These are phyloP conservation scores for Lysandra bellargus DNA, from an alignment of 2,888 invertebrate genomes.

Conservation along the genomic window DNA sequence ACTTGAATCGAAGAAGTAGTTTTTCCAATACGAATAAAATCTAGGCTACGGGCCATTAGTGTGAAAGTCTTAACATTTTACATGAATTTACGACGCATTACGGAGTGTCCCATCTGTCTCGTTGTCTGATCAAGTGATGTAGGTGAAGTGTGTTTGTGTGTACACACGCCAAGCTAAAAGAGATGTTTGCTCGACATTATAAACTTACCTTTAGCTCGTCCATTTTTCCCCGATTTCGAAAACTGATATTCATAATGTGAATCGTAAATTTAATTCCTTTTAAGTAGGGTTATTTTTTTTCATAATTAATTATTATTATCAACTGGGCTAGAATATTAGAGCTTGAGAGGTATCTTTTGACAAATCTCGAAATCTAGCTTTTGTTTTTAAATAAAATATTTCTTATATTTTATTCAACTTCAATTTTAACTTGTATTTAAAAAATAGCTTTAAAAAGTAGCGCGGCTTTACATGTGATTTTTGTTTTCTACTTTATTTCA, in stretches of 20 bases:
- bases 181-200: conserved; percentile 26
- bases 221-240: background rate
- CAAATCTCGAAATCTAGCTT: too few relatives aligned
- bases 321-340: too few relatives aligned
- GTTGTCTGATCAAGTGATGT: conserved; percentile 34
- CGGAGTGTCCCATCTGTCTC: background rate
- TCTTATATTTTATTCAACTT: too few relatives aligned
- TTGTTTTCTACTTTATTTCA: background rate
- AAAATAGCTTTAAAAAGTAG: background rate
- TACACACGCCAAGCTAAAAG: conserved; percentile 32
- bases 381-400: too few relatives aligned
- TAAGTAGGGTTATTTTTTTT: too few relatives aligned
- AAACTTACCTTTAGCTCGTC: conserved; percentile 12
- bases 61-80: background rate
- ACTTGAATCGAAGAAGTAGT: background rate
- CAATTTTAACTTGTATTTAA: too few relatives aligned
- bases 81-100: background rate
- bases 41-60: background rate
- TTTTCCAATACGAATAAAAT: background rate
- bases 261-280: too few relatives aligned
- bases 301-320: too few relatives aligned
- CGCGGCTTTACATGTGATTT: background rate
- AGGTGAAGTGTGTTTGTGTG: conserved; percentile 40
- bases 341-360: too few relatives aligned
- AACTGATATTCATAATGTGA: background rate